Evolutionary conservation across 2,888 invertebrate species (phyloP), one percentile per base, ranked within the genome.

Genomic region (Nymphalis c-album): DNA sequence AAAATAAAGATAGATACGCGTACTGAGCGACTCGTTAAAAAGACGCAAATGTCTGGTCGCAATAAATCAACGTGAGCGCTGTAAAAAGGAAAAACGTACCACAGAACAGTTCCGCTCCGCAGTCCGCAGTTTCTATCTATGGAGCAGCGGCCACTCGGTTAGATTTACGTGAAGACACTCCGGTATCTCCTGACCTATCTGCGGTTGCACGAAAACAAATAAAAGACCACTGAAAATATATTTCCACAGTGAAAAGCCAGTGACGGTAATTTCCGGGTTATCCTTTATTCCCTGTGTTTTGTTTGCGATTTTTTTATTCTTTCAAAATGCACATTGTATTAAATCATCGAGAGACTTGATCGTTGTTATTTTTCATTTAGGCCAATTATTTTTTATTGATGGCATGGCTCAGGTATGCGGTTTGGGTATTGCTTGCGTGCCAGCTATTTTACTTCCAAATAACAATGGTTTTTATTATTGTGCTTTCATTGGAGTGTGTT

Each of bases 151-250:
- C 71, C 73, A 73, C 74, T 77, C 77, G 78, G 82, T 81, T 80
- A 87, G 86, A 88, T 88, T 88, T 88, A 87, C 87, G 85, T 74
- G 78, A 76, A 71, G 79, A 82, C 78, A 81, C 78, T 78, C 60
- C 74, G 73, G 73, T 74, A 75, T 84, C 85, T 86, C 83, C 80
- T 71, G 70, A 71, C 78, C 82, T 68, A 68, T 71, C 67, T 68
- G 70, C 17, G 70, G 71, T 70, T 61, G 63, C 58, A 63, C 63
- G 67, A 70, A 71, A 71, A 67, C 67, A 65, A 63, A 65, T 67
- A 58, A 65, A 71, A 70, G 31, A 70, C 60, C 67, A 58, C 67
- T 60, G 51, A 48, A 69, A 69, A 69, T 63, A 63, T 71, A 69
- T 69, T 68, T 69, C 47, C 64, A 63, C 58, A 45, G 60, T 60